Evolutionary conservation across 2,113 vertebrate genomes (phyloP).

Genomic region (Pelobates fuscus): DNA sequence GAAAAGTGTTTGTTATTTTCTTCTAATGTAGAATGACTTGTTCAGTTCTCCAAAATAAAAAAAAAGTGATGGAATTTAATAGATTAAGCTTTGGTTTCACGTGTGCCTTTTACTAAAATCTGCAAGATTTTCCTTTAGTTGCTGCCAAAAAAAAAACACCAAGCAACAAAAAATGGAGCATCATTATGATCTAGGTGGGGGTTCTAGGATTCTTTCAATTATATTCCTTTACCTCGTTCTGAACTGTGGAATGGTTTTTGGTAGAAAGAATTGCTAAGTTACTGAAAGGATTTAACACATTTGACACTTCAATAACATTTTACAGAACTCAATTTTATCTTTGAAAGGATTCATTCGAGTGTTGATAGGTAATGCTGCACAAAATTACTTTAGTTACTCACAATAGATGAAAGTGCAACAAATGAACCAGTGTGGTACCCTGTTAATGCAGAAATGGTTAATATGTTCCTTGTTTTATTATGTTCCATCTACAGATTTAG

Average conservation of each 20-base stretch:
- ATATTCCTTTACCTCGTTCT: constrained; percentile 17
- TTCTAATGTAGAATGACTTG: too few relatives aligned
- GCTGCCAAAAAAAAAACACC: background rate
- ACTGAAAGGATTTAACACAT: constrained; percentile 48
- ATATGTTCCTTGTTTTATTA: background rate
- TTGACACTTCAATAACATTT: constrained; percentile 50
- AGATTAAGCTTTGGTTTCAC: too few relatives aligned
- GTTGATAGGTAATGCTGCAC: constrained; percentile 41
- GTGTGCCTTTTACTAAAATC: too few relatives aligned
- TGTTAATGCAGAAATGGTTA: constrained; percentile 7
- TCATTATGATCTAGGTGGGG: constrained; percentile 33
- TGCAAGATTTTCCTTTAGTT: too few relatives aligned
- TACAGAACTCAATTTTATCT: constrained; percentile 47
- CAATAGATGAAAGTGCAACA: constrained; percentile 10
- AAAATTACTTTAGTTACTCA: constrained; percentile 36
- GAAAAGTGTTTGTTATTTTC: too few relatives aligned
- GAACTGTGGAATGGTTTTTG: constrained; percentile 36
- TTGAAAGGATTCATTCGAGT: constrained; percentile 41
- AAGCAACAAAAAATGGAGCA: constrained; percentile 20
- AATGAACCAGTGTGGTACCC: background rate
- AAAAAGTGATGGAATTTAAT: too few relatives aligned
- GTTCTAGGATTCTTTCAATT: constrained; percentile 38
- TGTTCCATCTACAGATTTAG: too few relatives aligned
- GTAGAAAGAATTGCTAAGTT: constrained; percentile 43
- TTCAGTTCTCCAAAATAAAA: too few relatives aligned